Evolutionary conservation across 2,113 vertebrate genomes (phyloP).

Genomic region (Nerophis lumbriciformis): DNA sequence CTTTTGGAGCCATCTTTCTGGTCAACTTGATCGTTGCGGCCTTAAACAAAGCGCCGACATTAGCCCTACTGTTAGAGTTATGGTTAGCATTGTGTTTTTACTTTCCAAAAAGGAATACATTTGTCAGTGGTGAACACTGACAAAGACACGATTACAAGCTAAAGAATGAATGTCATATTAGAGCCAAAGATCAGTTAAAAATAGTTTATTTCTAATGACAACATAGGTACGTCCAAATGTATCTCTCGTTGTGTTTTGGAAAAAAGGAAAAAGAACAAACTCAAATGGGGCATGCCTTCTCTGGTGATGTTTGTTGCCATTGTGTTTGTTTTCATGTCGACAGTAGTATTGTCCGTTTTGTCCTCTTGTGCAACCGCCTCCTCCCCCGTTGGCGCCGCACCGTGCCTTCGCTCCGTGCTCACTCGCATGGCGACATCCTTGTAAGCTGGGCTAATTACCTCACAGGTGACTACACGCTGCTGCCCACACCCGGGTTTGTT

Average conservation of each 20-base stretch:
- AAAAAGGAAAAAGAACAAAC: too few relatives aligned
- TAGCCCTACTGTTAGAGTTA: too few relatives aligned
- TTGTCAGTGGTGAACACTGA: background rate
- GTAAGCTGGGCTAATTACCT: constrained; percentile 38
- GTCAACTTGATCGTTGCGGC: too few relatives aligned
- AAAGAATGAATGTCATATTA: background rate
- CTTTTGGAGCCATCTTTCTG: too few relatives aligned
- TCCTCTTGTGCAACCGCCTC: constrained; percentile 11
- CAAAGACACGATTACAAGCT: background rate
- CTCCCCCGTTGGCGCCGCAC: constrained; percentile 22
- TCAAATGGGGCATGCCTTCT: too few relatives aligned
- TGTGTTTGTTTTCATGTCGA: constrained; percentile 1
- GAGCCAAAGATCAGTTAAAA: too few relatives aligned
- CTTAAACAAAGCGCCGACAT: too few relatives aligned
- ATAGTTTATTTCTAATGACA: too few relatives aligned
- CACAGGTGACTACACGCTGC: constrained; percentile 31
- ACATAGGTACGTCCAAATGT: too few relatives aligned
- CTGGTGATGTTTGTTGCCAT: constrained; percentile 14
- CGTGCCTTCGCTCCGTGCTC: constrained; percentile 15
- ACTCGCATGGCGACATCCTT: constrained; percentile 19
- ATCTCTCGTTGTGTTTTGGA: too few relatives aligned
- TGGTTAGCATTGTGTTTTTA: too few relatives aligned
- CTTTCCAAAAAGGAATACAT: too few relatives aligned
- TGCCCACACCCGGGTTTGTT: constrained; percentile 28
- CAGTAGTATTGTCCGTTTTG: constrained; percentile 1